Conservation (phyloP, 2,797 vertebrate species). For the Epinephelus coioides region DNA sequence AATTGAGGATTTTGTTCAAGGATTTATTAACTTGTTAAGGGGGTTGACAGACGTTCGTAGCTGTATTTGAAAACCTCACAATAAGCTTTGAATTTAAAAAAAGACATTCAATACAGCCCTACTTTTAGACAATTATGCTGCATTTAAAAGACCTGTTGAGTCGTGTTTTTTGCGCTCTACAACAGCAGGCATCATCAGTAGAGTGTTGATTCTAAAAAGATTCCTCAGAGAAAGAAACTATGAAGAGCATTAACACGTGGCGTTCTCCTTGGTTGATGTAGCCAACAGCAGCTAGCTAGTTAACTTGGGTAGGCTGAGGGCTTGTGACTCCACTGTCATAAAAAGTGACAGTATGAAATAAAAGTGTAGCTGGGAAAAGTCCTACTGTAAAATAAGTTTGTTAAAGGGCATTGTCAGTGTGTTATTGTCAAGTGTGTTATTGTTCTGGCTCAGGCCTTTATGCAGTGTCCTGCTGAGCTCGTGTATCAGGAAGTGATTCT, state of each 20-base stretch:
- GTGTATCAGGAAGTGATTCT: constrained; percentile 98
- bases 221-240: too few relatives aligned
- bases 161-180: neutral
- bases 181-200: neutral
- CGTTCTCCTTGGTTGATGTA: neutral
- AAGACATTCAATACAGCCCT: too few relatives aligned
- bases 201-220: too few relatives aligned
- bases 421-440: neutral
- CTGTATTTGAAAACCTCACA: too few relatives aligned
- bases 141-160: neutral
- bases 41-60: too few relatives aligned
- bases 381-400: neutral
- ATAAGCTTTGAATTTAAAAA: too few relatives aligned
- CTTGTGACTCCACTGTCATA: neutral
- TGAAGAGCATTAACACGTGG: too few relatives aligned
- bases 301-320: neutral
- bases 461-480: constrained; percentile 94
- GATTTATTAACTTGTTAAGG: too few relatives aligned
- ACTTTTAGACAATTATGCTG: neutral
- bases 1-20: too few relatives aligned
- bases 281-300: neutral
- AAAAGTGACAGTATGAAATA: neutral
- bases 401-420: neutral
- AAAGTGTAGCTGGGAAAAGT: neutral
- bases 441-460: constrained; percentile 85